phyloP scores from a whole-genome alignment of 23 tunicate genomes.

The Halocynthia aurantium region DNA sequence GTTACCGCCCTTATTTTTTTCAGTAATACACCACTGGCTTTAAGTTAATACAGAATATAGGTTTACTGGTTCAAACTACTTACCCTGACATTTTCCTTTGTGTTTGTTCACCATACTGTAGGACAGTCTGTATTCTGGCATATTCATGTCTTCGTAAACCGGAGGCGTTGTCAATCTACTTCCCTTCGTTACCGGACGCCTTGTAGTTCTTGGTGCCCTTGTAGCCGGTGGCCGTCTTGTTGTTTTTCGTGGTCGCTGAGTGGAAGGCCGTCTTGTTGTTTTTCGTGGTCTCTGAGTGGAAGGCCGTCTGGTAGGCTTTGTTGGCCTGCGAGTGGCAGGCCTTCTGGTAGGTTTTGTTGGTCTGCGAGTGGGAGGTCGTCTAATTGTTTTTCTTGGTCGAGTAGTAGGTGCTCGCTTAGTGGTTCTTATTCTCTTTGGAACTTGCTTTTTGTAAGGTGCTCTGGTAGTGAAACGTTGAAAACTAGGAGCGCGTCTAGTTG shows the following conservation, averaged over 20 bases:
- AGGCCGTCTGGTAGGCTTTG: not conserved
- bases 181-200: not conserved
- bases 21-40: no score
- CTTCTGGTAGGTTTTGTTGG: constrained; percentile 27
- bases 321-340: not conserved
- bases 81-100: constrained; percentile 59
- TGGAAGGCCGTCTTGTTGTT: no score
- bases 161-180: constrained; percentile 8
- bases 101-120: constrained; percentile 35
- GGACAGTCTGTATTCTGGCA: constrained; percentile 25
- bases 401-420: not conserved
- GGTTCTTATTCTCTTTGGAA: not conserved
- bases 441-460: no score
- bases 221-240: constrained; percentile 19
- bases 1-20: no score
- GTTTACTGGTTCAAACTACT: not conserved
- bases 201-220: constrained; percentile 30
- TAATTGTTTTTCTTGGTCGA: not conserved
- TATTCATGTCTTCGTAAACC: constrained; percentile 10
- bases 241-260: not conserved
- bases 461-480: no score
- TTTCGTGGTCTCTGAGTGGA: not conserved
- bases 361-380: constrained; percentile 2
- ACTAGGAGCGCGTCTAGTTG: not conserved
- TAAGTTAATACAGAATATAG: no score